Base-by-base conservation (phyloP, 2,797 vertebrate species). In the Eurystomus glaucurus region DNA sequence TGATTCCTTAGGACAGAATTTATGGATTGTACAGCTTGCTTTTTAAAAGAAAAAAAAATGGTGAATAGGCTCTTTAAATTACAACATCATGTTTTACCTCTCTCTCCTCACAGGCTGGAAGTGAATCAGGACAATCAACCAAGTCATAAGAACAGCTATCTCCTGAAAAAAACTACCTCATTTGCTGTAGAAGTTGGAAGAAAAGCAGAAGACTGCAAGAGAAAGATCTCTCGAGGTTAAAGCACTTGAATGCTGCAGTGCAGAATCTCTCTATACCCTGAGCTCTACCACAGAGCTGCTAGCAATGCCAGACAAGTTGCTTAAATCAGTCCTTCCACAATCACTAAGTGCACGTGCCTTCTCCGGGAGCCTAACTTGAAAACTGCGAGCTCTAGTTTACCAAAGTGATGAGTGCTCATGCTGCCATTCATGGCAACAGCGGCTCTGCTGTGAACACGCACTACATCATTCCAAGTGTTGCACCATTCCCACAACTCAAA, bases 401-500 rank as follows among this genome's bases (percentile, higher is more conserved):
- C 13, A 28, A 79, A 22, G 28, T 4, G 31, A 43, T 43, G 71
- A 64, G 37, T 4, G 25, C 6, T 85, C 18, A 21, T 4, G 22
- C 37, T 83, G 69, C 54, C 3, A 13, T 20, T 54, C 41, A 61
- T 21, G 26, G 28, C 55, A 74, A 19, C 23, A 57, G 37, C 25
- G 88, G 41, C 7, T 75, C 52, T 85, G 69, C 54, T 43, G 50
- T 17, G 62, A 81, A 57, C 39, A 69, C 1, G 0, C 4, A 1
- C 45, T 37, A 1, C 52, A 9, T 22, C 2, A 0, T 26, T 26
- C 14, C 2, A 4, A 50, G 37, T 1, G 10, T 29, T 46, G 25
- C 18, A 46, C n/a, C 64, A 51, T 62, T 35, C 43, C 50, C 72
- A 46, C 2, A 0, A 37, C 23, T 35, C 33, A 55, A 65, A 54